These are phyloP conservation scores for Betta splendens DNA, from an alignment of 2,797 vertebrate genomes.

Conservation along the genomic window DNA sequence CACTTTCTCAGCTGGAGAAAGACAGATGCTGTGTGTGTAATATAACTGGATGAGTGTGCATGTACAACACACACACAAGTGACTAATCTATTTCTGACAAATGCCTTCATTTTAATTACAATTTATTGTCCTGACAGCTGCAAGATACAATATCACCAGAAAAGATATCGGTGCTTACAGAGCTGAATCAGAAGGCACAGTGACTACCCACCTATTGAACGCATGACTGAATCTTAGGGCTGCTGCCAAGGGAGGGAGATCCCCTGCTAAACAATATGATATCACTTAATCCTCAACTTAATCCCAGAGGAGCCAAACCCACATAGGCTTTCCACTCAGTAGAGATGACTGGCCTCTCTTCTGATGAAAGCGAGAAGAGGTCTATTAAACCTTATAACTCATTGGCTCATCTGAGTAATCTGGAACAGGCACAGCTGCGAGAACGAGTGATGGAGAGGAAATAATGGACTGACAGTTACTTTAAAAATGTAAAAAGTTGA, in stretches of 20 bases:
- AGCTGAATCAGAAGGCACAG: slow-evolving; percentile 44
- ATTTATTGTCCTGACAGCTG: slow-evolving; percentile 64
- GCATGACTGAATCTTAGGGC: slow-evolving; percentile 59
- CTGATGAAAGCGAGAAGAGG: slow-evolving; percentile 77
- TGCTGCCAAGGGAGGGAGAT: slow-evolving; percentile 65
- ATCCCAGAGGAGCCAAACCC: slow-evolving; percentile 62
- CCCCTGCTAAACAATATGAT: slow-evolving; percentile 73
- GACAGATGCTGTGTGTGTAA: slow-evolving; percentile 57
- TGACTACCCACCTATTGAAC: slow-evolving; percentile 66
- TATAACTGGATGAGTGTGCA: slow-evolving; percentile 41
- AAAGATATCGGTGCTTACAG: slow-evolving; percentile 36
- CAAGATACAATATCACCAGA: slow-evolving; percentile 56
- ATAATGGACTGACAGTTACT: slow-evolving; percentile 28
- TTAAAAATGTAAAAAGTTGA: too few relatives aligned
- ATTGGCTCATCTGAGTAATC: slow-evolving; percentile 81
- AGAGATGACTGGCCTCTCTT: slow-evolving; percentile 70
- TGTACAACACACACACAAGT: slow-evolving; percentile 50
- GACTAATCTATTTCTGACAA: slow-evolving; percentile 64
- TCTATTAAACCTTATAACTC: slow-evolving; percentile 74
- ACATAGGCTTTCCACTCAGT: slow-evolving; percentile 75
- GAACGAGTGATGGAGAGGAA: slow-evolving; percentile 22
- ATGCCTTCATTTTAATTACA: slow-evolving; percentile 60
- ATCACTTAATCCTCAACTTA: slow-evolving; percentile 68
- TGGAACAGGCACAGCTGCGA: slow-evolving; percentile 60
- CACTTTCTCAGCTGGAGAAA: slow-evolving; percentile 54